Evolutionary conservation across 2,888 invertebrate species (phyloP), one percentile per base, ranked within the genome.

Genomic region (Stenichneumon culpator): DNA sequence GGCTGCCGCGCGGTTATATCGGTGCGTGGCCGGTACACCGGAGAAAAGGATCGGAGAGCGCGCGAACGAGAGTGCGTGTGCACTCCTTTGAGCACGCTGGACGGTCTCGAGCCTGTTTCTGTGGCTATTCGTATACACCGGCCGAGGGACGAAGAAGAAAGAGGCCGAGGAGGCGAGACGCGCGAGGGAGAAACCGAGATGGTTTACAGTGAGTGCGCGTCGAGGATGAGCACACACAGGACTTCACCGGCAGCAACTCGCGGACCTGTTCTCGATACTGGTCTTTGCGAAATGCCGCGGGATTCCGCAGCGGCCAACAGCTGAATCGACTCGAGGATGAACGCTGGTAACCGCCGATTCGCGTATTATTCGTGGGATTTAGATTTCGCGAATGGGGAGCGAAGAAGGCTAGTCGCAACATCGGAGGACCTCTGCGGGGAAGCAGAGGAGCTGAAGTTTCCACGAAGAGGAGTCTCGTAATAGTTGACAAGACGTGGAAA

Each of bases 221-320:
- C 79, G 75, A 70, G 78, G 85, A 75, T 73, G 82, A 78, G 82
- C 83, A 81, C 83, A 83, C 85, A 82, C 79, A 82, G 84, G 86
- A 83, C 82, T 72, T 75, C 84, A 65, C 68, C 80, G 50, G 68
- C 78, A 79, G 50, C 75, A 22, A 65, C 67, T 77, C 77, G 75
- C 84, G 90, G 92, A 93, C 92, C 91, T 90, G 92, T 93, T 91
- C 90, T 89, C 90, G 90, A 90, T 92, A 90, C 89, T 86, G 90
- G 89, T 92, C 92, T 89, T 90, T 92, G 90, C 91, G 89, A 92
- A 91, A 91, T 89, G 89, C 91, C 90, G 90, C 90, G 88, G 86
- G 90, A 92, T 92, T 92, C 89, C 89, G 80, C 82, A 54, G 78
- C 73, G 50, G 75, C 60, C 60, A 63, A 25, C 79, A 28, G 52